Evolutionary conservation across 2,113 vertebrate species (phyloP), one percentile per base, ranked within the genome.

Genomic region (Dinomys branickii): DNA sequence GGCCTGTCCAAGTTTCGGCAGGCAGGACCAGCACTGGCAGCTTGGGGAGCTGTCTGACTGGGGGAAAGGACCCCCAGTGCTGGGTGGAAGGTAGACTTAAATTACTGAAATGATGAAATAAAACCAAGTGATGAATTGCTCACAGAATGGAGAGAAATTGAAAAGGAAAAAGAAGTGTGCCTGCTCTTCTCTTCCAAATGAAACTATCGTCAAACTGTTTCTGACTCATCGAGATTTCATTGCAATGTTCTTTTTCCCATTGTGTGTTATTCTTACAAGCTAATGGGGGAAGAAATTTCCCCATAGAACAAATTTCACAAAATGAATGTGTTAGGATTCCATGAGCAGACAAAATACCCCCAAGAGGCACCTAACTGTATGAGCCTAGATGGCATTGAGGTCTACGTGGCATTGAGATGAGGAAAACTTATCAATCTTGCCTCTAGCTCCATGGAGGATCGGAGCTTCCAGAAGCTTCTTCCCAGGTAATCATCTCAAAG

Each of bases 201-300:
- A 96, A 94, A 69, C 69, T 22, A 8, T 59, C 69, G 75, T 65
- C 83, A 67, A 94, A 85, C 33, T 11, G 3, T 54, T 90, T 83
- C 4, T 28, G 65, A 95, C 82, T 41, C 58, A 52, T 26, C 4
- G 0, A 47, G 35, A 14, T 82, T 90, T 61, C 50, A 35, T 82
- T 77, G 88, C 61, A 71, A 17, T 71, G 59, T 10, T 63, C 69
- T 87, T 87, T 73, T 56, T 30, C 38, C 50, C 24, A 91, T 38
- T 56, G 13, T 86, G 4, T 86, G 33, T 54, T 35, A 24, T 65
- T 75, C 65, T 14, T 61, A 47, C 22, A 89, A 35, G 13, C 61
- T n/a, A 89, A 41, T 17, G 26, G 22, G 14, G 41, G 41, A 75
- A 54, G 75, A 90, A 82, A 77, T 44, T 33, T 35, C n/a, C 30